Percentiles rank a stretch among this genome's conserved stretches.
Evolutionary conservation across 2,113 vertebrate genomes (phyloP).

Genomic region (Siniperca chuatsi): DNA sequence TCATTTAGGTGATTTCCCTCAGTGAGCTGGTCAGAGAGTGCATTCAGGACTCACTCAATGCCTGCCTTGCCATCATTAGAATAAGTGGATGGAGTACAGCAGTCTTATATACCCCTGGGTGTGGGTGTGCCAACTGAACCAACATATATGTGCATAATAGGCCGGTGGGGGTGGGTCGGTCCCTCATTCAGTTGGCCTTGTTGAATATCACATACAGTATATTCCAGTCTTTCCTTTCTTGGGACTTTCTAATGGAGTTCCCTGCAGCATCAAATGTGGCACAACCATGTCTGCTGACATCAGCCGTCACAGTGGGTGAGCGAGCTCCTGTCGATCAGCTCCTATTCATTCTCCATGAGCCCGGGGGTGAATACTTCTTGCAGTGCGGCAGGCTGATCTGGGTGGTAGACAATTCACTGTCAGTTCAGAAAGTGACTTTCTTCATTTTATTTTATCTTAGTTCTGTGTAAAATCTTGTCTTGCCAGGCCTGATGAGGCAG

Average conservation of each 20-base stretch:
- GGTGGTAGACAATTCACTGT: not conserved
- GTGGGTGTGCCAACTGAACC: slow-evolving; percentile 38
- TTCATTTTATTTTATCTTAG: not conserved
- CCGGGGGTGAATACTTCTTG: slow-evolving; percentile 39
- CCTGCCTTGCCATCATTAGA: slow-evolving; percentile 34
- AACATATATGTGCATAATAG: slow-evolving; percentile 19
- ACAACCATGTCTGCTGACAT: slow-evolving; percentile 33
- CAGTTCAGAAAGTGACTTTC: not conserved
- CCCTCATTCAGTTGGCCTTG: not conserved
- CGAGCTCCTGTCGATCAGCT: slow-evolving; percentile 34
- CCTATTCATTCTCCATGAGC: slow-evolving; percentile 68
- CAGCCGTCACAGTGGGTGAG: slow-evolving; percentile 44
- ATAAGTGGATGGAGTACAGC: slow-evolving; percentile 39
- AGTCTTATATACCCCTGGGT: not conserved
- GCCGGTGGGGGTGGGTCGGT: no score
- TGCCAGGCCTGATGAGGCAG: not conserved
- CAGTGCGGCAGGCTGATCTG: slow-evolving; percentile 13
- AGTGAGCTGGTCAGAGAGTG: slow-evolving; percentile 43
- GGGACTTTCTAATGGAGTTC: slow-evolving; percentile 31
- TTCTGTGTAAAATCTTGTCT: not conserved
- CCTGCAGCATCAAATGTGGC: slow-evolving; percentile 21
- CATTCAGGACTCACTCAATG: slow-evolving; percentile 57
- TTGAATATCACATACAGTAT: slow-evolving; percentile 20
- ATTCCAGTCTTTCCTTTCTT: not conserved
- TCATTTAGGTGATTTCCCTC: slow-evolving; percentile 61